Base-by-base conservation (phyloP, 2,888 invertebrate genomes). In the Lobophora halterata region DNA sequence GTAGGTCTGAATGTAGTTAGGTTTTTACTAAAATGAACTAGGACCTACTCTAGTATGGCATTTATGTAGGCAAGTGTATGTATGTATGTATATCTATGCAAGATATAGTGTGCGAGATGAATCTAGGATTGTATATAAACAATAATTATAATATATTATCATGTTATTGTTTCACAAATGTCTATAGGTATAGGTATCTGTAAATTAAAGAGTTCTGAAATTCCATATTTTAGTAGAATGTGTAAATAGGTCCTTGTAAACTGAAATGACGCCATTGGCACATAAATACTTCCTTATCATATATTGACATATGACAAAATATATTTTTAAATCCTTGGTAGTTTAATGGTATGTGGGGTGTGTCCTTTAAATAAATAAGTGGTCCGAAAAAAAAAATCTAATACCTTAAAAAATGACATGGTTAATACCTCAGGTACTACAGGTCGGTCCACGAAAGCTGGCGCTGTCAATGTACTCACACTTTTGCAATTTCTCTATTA, bases 41-140 rank as follows among this genome's bases (percentile, higher is more conserved):
- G 55, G 58, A 58, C 54, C 49, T 46, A 46, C 21, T 65, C 26
- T 65, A 63, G 65, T 55, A 33, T 61, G 62, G 73, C 73, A 73
- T 73, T 73, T 73, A 73, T 66, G 58, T 63, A 46, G 53, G 53
- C 55, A 52, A 52, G 44, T 1, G 36, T 20, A 29, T 35, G 42
- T 55, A 46, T 51, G 35, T 49, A 46, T 65, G 54, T 61, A 51
- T 55, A 47, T 46, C 52, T 58, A 47, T 46, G 9, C 41, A 9
- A n/a, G 13, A 47, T 46, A 49, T 52, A 41, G 29, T 9, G 27
- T 30, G 48, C 31, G 44, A 45, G 52, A 50, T 55, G 53, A 48
- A 46, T 48, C 39, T 60, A 62, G 56, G 40, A 49, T 31, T 37
- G 26, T 36, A 38, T 35, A 49, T 49, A 47, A 40, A 27, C 16